phyloP scores from a whole-genome alignment of 2,888 invertebrate species.

The Himalopsyche anomala region DNA sequence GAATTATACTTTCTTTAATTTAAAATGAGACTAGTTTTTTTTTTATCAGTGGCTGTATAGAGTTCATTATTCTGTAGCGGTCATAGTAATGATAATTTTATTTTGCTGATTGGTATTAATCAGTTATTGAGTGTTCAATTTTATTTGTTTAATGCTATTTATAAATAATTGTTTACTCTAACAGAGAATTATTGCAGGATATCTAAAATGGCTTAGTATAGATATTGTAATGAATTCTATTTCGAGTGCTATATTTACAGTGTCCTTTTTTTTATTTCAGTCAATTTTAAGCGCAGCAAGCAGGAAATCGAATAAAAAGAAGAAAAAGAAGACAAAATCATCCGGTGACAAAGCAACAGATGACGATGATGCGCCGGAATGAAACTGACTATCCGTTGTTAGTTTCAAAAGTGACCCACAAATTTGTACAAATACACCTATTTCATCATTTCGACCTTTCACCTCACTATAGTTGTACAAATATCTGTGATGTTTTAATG shows the following conservation, averaged over 20 bases:
- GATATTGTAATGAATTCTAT: too few species aligned
- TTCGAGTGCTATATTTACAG: too few species aligned
- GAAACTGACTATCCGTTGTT: slow-evolving; percentile 5
- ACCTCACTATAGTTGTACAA: slow-evolving; percentile 54
- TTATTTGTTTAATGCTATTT: not conserved
- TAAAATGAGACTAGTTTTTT: not conserved
- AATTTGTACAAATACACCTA: slow-evolving; percentile 57
- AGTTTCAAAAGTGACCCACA: slow-evolving; percentile 59
- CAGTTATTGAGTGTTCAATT: not conserved
- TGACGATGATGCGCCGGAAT: slow-evolving; percentile 73
- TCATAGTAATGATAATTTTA: too few species aligned
- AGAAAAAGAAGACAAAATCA: slow-evolving; percentile 91
- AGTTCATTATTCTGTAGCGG: not conserved
- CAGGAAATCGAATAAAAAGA: slow-evolving; percentile 91
- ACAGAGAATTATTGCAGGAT: not conserved
- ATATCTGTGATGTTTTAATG: slow-evolving; percentile 50
- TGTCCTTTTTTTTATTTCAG: slow-evolving; percentile 71
- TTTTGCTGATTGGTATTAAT: not conserved
- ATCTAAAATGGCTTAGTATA: not conserved
- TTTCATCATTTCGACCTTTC: slow-evolving; percentile 47
- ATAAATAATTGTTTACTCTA: not conserved
- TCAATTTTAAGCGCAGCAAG: slow-evolving; percentile 85
- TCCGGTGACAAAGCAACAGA: slow-evolving; percentile 78
- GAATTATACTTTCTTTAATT: too few species aligned
- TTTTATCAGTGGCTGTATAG: not conserved